These are phyloP conservation scores for Nyctibius grandis DNA, from an alignment of 2,797 vertebrate species.

Conservation along the genomic window DNA sequence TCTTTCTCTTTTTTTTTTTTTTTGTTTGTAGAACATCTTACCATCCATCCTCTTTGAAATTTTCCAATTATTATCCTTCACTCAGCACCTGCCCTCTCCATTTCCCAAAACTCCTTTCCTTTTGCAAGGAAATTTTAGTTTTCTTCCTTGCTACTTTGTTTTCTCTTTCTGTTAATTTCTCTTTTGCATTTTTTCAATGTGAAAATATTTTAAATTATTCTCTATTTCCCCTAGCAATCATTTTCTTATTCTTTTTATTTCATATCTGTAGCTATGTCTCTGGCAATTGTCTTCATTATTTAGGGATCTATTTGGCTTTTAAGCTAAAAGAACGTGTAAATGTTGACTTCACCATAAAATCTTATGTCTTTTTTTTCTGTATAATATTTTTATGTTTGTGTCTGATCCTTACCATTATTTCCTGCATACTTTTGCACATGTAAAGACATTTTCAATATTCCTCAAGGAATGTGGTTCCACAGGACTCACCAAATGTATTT, in stretches of 20 bases:
- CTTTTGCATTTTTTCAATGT: neutral
- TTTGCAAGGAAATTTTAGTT: neutral
- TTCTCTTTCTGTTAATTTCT: neutral
- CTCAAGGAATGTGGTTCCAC: neutral
- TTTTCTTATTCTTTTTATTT: neutral
- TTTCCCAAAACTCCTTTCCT: neutral
- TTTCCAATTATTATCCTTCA: neutral
- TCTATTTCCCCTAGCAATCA: neutral
- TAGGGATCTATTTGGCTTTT: neutral
- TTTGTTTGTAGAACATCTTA: neutral
- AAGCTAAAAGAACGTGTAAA: neutral
- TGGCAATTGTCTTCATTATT: neutral
- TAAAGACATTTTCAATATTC: neutral
- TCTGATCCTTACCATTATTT: neutral
- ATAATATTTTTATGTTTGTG: neutral
- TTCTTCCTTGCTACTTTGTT: neutral
- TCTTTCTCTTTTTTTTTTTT: neutral
- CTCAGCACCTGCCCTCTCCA: rapidly evolving
- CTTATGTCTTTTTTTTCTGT: neutral
- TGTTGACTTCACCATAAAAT: neutral
- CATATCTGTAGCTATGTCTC: neutral
- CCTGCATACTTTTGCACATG: neutral
- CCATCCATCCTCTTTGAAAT: neutral
- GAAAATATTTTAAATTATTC: neutral
- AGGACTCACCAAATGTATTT: neutral